Conservation (phyloP, 1,140 invertebrate genomes). For the Daktulosphaira vitifoliae region DNA sequence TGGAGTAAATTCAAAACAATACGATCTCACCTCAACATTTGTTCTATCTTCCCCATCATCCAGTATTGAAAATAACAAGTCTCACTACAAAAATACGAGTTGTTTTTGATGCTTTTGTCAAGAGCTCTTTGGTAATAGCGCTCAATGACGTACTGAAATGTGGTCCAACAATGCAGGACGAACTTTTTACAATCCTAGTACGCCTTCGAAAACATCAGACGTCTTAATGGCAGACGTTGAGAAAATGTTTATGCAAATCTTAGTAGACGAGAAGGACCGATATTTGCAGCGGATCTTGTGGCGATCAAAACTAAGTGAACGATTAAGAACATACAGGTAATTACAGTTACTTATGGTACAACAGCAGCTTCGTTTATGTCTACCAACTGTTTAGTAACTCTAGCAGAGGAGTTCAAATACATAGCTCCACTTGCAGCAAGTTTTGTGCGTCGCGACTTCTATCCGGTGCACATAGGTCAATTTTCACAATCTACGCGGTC, state of each 20-base stretch:
- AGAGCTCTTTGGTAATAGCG: slow-evolving; percentile 36
- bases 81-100: slow-evolving; percentile 40
- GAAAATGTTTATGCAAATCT: slow-evolving; percentile 45
- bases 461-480: no score
- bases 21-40: not conserved
- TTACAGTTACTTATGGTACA: slow-evolving; percentile 44
- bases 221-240: slow-evolving; percentile 42
- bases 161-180: slow-evolving; percentile 38
- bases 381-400: slow-evolving; percentile 40
- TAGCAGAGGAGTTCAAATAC: slow-evolving; percentile 39
- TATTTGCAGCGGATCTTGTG: slow-evolving; percentile 45
- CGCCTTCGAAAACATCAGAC: slow-evolving; percentile 41
- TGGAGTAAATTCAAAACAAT: no score
- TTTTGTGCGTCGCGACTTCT: slow-evolving; percentile 40
- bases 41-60: slow-evolving; percentile 34
- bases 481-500: no score
- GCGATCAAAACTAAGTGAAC: slow-evolving; percentile 43
- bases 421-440: slow-evolving; percentile 39
- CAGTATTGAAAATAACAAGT: not conserved
- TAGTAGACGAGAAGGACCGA: slow-evolving; percentile 40
- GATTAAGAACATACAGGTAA: slow-evolving; percentile 40
- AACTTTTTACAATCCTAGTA: slow-evolving; percentile 39
- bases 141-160: slow-evolving; percentile 41
- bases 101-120: slow-evolving; percentile 42
- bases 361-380: slow-evolving; percentile 42